Evolutionary conservation across 2,113 vertebrate genomes (phyloP).

Genomic region (Menidia beryllina): DNA sequence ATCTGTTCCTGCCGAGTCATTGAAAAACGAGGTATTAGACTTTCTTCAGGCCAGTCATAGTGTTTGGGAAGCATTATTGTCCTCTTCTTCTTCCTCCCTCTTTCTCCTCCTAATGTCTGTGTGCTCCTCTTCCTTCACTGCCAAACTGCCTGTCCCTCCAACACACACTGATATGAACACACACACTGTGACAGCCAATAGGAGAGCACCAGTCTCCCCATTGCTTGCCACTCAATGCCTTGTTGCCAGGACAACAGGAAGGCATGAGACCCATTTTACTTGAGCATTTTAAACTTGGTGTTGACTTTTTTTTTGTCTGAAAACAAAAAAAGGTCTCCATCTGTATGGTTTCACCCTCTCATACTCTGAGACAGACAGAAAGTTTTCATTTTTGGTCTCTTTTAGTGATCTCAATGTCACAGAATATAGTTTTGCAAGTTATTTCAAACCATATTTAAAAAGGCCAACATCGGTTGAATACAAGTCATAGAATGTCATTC

Average conservation of each 20-base stretch:
- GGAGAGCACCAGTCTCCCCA: slow-evolving; percentile 81
- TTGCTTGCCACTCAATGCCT: slow-evolving; percentile 85
- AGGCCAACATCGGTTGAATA: background rate
- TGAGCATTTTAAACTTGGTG: slow-evolving; percentile 82
- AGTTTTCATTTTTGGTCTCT: background rate
- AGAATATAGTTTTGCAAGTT: slow-evolving; percentile 17
- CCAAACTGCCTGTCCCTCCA: slow-evolving; percentile 75
- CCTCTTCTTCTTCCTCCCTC: slow-evolving; percentile 46
- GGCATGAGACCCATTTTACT: slow-evolving; percentile 84
- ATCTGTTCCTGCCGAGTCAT: slow-evolving; percentile 50
- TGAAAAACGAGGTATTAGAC: slow-evolving; percentile 70
- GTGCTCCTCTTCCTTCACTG: slow-evolving; percentile 73
- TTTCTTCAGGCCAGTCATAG: slow-evolving; percentile 61
- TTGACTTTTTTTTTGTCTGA: slow-evolving; percentile 72
- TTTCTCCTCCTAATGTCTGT: slow-evolving; percentile 69
- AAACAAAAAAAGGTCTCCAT: slow-evolving; percentile 63
- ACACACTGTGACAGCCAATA: slow-evolving; percentile 76
- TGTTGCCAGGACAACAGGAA: slow-evolving; percentile 85
- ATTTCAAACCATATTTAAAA: slow-evolving; percentile 16
- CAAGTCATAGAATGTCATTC: background rate
- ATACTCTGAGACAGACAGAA: slow-evolving; percentile 25
- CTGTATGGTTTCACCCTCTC: slow-evolving; percentile 44
- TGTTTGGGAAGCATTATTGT: slow-evolving; percentile 68
- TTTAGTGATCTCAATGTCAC: slow-evolving; percentile 7
- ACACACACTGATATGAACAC: slow-evolving; percentile 28